Conservation (phyloP, 2,113 vertebrate species). For the Anguilla rostrata region DNA sequence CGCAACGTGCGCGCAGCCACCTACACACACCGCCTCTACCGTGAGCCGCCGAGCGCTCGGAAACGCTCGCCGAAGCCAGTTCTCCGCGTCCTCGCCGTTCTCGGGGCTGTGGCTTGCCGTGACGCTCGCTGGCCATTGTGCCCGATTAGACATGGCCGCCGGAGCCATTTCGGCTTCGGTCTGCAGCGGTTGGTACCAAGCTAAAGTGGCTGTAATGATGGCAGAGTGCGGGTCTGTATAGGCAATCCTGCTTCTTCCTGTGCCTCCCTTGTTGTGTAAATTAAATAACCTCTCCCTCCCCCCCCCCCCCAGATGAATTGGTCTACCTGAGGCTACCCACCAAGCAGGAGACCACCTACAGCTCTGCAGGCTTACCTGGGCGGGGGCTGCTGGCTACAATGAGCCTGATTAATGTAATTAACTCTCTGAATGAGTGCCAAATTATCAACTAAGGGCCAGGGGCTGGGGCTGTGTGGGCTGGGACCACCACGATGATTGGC, state of each 20-base stretch:
- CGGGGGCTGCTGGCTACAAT: not conserved
- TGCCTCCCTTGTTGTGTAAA: not conserved
- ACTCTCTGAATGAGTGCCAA: not conserved
- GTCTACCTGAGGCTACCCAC: not conserved
- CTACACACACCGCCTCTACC: constrained; percentile 63
- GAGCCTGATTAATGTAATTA: not conserved
- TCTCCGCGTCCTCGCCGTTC: constrained; percentile 57
- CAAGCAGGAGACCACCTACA: not conserved
- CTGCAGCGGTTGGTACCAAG: not conserved
- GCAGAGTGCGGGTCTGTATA: not conserved
- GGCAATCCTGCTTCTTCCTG: not conserved
- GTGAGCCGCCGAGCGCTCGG: constrained; percentile 59
- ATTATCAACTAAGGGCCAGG: not conserved
- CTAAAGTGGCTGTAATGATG: not conserved
- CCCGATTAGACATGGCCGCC: not conserved
- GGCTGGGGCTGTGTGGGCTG: not conserved
- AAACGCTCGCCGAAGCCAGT: constrained; percentile 58
- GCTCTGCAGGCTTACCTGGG: not conserved
- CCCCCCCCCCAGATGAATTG: not conserved
- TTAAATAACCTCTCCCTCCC: not conserved
- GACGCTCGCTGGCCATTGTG: constrained; percentile 34
- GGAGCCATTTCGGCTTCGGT: not conserved
- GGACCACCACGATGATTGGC: not conserved
- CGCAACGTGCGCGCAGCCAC: constrained; percentile 63
- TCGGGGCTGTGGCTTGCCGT: constrained; percentile 38